phyloP scores from a whole-genome alignment of 2,888 invertebrate genomes.

The Morinoia aosen region DNA sequence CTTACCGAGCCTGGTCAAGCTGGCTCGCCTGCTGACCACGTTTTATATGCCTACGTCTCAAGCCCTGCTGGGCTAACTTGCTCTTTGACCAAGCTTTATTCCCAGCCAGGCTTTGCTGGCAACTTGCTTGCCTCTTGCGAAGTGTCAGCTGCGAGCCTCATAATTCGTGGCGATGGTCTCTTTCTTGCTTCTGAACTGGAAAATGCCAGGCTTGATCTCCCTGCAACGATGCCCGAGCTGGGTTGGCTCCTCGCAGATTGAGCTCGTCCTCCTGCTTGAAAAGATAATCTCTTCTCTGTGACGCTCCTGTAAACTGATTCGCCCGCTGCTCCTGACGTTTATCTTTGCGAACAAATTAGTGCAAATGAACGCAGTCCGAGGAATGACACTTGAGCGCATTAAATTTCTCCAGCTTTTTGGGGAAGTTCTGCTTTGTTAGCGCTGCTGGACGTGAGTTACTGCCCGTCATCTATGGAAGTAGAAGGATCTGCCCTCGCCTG shows the following conservation, averaged over 20 bases:
- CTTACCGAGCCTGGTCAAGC: neutral
- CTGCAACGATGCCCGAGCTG: neutral
- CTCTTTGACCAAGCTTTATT: slow-evolving; percentile 18
- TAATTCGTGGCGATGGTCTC: slow-evolving; percentile 28
- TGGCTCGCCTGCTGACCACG: neutral
- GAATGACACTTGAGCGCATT: neutral
- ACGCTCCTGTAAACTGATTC: slow-evolving; percentile 17
- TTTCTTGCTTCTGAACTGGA: slow-evolving; percentile 21
- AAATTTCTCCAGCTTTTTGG: neutral
- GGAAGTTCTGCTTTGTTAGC: neutral
- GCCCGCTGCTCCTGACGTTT: neutral
- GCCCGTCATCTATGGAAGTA: no score
- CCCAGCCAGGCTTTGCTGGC: neutral
- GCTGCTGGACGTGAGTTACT: no score
- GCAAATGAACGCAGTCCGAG: slow-evolving; percentile 17
- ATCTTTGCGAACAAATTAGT: neutral
- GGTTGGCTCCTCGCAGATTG: neutral
- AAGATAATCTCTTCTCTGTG: neutral
- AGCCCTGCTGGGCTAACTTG: neutral
- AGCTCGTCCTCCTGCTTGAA: neutral
- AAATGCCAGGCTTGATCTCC: slow-evolving; percentile 5
- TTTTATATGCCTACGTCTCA: neutral
- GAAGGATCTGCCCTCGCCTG: no score
- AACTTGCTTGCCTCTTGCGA: slow-evolving; percentile 13
- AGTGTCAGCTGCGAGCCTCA: slow-evolving; percentile 32